These are phyloP conservation scores for Neocloeon triangulifer DNA, from an alignment of 1,140 invertebrate genomes.

Conservation along the genomic window DNA sequence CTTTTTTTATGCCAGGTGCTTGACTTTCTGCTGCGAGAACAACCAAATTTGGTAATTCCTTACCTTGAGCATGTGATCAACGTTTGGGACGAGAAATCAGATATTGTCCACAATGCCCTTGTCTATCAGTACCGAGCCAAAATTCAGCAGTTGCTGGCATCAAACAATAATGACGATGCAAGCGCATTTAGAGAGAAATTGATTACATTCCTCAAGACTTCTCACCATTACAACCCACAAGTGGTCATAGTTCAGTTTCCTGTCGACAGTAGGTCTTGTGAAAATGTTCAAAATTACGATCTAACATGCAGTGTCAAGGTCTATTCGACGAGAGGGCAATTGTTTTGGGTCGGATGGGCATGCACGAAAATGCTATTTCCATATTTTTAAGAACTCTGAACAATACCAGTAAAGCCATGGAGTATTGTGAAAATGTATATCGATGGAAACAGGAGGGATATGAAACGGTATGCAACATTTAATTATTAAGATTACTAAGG, in stretches of 20 bases:
- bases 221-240: conserved; percentile 2
- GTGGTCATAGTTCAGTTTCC: neutral
- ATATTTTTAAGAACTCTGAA: conserved; percentile 72
- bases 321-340: conserved; percentile 85
- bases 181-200: neutral
- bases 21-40: conserved; percentile 64
- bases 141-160: conserved; percentile 24
- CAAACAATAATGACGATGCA: neutral
- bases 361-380: conserved; percentile 73
- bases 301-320: too few species aligned
- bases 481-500: conserved; percentile 10
- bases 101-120: conserved; percentile 75
- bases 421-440: conserved; percentile 55
- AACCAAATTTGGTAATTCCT: conserved; percentile 60
- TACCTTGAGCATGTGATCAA: conserved; percentile 89
- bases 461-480: conserved; percentile 29
- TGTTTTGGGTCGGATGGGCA: conserved; percentile 64
- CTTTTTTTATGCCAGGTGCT: too few species aligned
- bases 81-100: conserved; percentile 66
- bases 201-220: neutral
- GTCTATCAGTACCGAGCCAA: conserved; percentile 64
- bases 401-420: conserved; percentile 55
- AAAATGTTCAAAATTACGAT: conserved; percentile 7
- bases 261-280: conserved; percentile 2
- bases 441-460: conserved; percentile 16